phyloP scores from a whole-genome alignment of 2,113 vertebrate genomes.

The Elachura formosa region DNA sequence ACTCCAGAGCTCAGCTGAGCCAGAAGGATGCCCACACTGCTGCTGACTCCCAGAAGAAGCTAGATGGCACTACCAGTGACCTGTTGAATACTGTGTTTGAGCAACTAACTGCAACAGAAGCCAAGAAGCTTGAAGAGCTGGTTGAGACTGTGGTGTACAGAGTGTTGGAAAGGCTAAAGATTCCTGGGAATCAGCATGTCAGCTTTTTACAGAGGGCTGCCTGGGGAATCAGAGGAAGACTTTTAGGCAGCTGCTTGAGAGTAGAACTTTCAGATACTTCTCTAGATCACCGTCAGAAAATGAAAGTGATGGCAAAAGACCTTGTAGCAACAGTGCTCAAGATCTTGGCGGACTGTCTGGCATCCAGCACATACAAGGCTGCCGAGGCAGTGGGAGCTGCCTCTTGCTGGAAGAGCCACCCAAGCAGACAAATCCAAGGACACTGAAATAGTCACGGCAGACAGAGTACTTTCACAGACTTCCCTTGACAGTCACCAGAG shows the following conservation, averaged over 20 bases:
- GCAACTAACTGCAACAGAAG: background rate
- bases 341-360: background rate
- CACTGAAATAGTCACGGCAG: background rate
- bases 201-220: background rate
- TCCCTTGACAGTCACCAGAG: background rate
- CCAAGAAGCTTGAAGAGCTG: background rate
- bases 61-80: background rate
- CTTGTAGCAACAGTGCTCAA: background rate
- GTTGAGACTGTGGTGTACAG: background rate
- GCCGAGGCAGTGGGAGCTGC: background rate
- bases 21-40: background rate
- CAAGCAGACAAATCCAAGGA: background rate
- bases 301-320: background rate
- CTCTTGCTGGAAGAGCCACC: background rate
- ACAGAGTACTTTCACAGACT: no score
- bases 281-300: background rate
- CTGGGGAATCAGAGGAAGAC: background rate
- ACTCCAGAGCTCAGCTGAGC: background rate
- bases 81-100: background rate
- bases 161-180: background rate
- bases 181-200: background rate
- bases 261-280: background rate
- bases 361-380: background rate
- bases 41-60: background rate
- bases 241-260: background rate